Conservation (phyloP, 2,797 vertebrate genomes). For the Cephalopachus bancanus region DNA sequence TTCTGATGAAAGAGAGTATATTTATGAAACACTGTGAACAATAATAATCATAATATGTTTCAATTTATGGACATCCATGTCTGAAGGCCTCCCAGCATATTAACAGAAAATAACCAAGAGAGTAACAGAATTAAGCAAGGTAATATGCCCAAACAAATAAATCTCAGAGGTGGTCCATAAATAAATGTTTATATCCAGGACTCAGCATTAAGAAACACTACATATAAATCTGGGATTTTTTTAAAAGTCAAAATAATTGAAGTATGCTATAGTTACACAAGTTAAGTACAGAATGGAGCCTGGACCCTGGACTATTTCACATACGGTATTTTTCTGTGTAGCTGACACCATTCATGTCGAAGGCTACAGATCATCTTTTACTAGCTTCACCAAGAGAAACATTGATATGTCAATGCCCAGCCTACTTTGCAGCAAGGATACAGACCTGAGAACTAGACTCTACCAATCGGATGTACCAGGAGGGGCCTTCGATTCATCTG, state of each 20-base stretch:
- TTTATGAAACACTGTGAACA: slow-evolving; percentile 67
- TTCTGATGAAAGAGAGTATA: slow-evolving; percentile 52
- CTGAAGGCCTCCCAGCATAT: slow-evolving; percentile 62
- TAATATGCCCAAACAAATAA: slow-evolving; percentile 72
- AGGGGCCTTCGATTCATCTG: neutral
- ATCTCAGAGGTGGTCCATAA: slow-evolving; percentile 47
- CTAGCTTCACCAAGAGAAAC: neutral
- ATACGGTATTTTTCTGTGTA: neutral
- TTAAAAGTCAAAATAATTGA: neutral
- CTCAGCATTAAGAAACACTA: slow-evolving; percentile 37
- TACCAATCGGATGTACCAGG: neutral
- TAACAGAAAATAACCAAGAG: slow-evolving; percentile 67
- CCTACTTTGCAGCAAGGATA: neutral
- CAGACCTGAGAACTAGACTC: neutral
- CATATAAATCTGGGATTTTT: neutral
- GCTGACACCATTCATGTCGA: neutral
- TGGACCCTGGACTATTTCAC: neutral
- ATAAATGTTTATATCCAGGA: slow-evolving; percentile 36
- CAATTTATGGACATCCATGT: slow-evolving; percentile 72
- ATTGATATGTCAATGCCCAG: neutral
- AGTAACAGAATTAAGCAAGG: slow-evolving; percentile 75
- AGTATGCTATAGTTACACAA: neutral
- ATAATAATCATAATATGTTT: slow-evolving; percentile 75
- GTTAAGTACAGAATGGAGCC: neutral
- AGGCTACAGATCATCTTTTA: neutral